Evolutionary conservation across 2,888 invertebrate genomes (phyloP), one percentile per base, ranked within the genome.

Genomic region (Lasioglossum lativentre): DNA sequence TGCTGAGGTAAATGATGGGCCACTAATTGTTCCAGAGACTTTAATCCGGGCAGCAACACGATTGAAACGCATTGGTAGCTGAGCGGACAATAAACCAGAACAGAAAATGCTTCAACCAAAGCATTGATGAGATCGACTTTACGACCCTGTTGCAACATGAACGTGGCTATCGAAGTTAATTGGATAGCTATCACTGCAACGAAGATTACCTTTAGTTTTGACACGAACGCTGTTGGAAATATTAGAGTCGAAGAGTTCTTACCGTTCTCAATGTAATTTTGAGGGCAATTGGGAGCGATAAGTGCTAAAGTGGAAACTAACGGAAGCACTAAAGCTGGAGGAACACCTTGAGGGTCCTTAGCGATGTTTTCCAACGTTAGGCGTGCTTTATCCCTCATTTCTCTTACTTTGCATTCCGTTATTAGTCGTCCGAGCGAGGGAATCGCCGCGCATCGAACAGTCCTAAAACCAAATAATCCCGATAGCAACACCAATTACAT

Each of bases 41-140:
- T 95, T 75, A 96, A 94, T 72, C 96, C 96, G 8, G 96, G 96
- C 70, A 96, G 86, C 63, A 96, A 93, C 30, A 95, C 94, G 63
- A 95, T 93, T 45, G 94, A 95, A 56, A 96, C 95, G 80, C 95
- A 95, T 83, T 95, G 95, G 90, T 95, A 95, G 82, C 96, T 96
- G 66, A 96, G 91, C 4, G 96, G 95, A 88, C 96, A 96, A 89
- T 96, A 96, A 78, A 96, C 95, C 66, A 96, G 93, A 78, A 96
- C 96, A 34, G 96, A 96, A 92, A 96, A 97, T 1, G 97, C 96
- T 91, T 97, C 97, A 75, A 97, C 95, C 75, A 97, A 94, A 70
- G 96, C 96, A 79, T 96, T 95, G 14, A 96, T 96, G 82, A 97
- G 95, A 90, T 97, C 97, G 75, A 95, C 94, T 92, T 96, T 96